A percentile compares a stretch with the other conserved stretches of the same genome.
Evolutionary conservation across 2,797 vertebrate species (phyloP).

Genomic region (Diglossa cyanea): DNA sequence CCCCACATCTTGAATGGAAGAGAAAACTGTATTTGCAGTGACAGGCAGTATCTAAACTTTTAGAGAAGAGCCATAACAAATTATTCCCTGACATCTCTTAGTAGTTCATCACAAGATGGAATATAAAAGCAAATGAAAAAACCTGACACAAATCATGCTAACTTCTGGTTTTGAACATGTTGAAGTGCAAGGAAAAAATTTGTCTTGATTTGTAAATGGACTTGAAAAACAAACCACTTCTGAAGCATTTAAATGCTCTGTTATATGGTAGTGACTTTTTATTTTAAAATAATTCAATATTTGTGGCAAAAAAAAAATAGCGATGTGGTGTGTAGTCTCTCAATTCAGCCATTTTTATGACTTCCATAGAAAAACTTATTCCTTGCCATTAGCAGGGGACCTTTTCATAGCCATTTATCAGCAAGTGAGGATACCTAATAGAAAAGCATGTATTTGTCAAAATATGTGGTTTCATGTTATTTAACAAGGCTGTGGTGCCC

Average conservation of each 20-base stretch:
- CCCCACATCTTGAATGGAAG: not conserved
- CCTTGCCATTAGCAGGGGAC: not conserved
- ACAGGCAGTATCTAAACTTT: not conserved
- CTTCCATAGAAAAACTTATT: not conserved
- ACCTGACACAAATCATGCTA: not conserved
- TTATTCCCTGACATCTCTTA: not conserved
- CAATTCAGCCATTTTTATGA: not conserved
- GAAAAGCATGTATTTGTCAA: not conserved
- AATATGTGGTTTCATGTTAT: not conserved
- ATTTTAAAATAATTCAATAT: not conserved
- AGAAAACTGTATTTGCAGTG: not conserved
- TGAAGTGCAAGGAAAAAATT: not conserved
- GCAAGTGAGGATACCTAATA: not conserved
- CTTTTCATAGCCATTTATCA: not conserved
- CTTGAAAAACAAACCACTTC: not conserved
- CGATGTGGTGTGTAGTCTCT: not conserved
- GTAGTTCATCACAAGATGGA: not conserved
- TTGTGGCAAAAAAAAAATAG: not conserved
- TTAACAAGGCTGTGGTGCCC: not conserved
- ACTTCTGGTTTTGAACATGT: not conserved
- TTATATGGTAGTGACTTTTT: not conserved
- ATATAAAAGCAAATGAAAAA: not conserved
- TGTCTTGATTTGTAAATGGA: not conserved
- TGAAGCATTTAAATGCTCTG: not conserved
- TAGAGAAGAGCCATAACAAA: not conserved